Evolutionary conservation across 2,113 vertebrate species (phyloP).

Genomic region (Ageneiosus marmoratus): DNA sequence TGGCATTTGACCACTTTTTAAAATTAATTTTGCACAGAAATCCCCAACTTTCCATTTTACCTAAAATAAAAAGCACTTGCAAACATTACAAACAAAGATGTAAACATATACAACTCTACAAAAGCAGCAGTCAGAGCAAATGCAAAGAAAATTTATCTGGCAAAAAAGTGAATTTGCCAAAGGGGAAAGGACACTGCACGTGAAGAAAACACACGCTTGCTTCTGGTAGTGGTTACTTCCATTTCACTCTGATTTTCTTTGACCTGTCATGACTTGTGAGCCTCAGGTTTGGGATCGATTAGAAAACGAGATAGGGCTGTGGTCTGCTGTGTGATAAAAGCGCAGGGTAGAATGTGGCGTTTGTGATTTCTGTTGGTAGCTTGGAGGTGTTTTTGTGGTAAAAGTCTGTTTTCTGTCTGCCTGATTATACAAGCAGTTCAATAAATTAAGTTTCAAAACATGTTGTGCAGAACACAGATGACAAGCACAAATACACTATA

Average conservation of each 20-base stretch:
- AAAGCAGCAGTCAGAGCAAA: neutral
- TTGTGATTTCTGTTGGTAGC: neutral
- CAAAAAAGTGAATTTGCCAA: neutral
- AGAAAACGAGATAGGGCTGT: neutral
- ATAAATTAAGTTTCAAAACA: neutral
- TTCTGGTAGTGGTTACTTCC: neutral
- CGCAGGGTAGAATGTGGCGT: neutral
- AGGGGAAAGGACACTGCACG: neutral
- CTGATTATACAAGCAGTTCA: neutral
- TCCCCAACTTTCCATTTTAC: neutral
- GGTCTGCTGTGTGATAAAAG: neutral
- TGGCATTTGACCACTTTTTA: neutral
- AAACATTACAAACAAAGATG: neutral
- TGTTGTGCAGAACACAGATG: neutral
- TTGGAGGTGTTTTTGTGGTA: neutral
- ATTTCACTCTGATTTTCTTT: neutral
- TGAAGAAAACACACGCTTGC: neutral
- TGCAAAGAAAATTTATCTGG: neutral
- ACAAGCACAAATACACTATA: neutral
- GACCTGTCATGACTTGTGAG: neutral
- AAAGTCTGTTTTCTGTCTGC: neutral
- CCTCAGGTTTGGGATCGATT: neutral
- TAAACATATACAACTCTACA: neutral
- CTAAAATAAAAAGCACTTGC: neutral
- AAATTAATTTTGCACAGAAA: neutral